phyloP scores from a whole-genome alignment of 2,888 invertebrate genomes.

The Apodemia duryi region DNA sequence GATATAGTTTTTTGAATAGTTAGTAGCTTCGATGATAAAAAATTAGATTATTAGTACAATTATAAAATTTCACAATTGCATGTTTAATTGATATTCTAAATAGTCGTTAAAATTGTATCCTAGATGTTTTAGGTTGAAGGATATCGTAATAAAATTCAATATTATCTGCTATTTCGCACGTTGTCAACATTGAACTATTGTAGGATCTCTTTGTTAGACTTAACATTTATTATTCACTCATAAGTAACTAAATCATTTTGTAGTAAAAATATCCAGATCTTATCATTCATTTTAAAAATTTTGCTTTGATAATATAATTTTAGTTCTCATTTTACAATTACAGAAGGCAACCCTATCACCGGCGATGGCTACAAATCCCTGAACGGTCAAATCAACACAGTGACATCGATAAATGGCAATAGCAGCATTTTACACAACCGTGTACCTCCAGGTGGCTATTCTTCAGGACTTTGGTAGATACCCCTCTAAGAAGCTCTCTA shows the following conservation, averaged over 20 bases:
- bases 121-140: neutral
- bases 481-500: constrained; percentile 33
- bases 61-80: neutral
- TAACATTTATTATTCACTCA: neutral
- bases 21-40: neutral
- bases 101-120: neutral
- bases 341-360: constrained; percentile 80
- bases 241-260: neutral
- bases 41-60: neutral
- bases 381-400: constrained; percentile 79
- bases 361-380: constrained; percentile 79
- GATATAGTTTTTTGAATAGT: neutral
- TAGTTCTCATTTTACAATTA: constrained; percentile 38
- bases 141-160: neutral
- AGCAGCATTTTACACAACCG: constrained; percentile 73
- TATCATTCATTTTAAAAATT: neutral
- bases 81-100: neutral
- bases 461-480: constrained; percentile 84
- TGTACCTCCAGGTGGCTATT: constrained; percentile 84
- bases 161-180: constrained; percentile 25
- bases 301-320: neutral
- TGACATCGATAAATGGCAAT: constrained; percentile 65
- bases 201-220: no score
- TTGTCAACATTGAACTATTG: neutral
- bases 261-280: neutral